Evolutionary conservation across 2,888 invertebrate species (phyloP).

Genomic region (Hololepta plana): DNA sequence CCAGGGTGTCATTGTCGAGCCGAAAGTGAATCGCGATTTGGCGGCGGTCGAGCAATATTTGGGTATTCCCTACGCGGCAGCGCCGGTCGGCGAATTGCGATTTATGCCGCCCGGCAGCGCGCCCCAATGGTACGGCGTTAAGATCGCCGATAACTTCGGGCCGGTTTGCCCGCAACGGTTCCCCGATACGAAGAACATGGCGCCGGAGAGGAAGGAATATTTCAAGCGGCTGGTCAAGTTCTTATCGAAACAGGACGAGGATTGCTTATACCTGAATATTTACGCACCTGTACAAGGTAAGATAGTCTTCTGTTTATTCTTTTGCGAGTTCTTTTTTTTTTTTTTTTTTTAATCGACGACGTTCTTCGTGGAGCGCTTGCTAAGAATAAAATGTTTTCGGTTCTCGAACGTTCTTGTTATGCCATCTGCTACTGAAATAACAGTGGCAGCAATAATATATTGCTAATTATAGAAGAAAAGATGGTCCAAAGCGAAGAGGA

Average conservation of each 20-base stretch:
- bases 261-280: conserved; percentile 84
- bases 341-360: too few relatives aligned
- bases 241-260: conserved; percentile 54
- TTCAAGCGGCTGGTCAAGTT: conserved; percentile 54
- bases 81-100: conserved; percentile 47
- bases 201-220: conserved; percentile 48
- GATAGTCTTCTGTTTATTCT: too few relatives aligned
- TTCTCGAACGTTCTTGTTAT: too few relatives aligned
- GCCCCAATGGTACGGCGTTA: conserved; percentile 57
- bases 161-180: conserved; percentile 78
- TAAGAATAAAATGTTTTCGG: too few relatives aligned
- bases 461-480: too few relatives aligned
- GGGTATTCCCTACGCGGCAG: conserved; percentile 68
- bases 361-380: too few relatives aligned
- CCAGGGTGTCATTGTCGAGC: conserved; percentile 47
- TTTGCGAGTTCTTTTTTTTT: too few relatives aligned
- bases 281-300: conserved; percentile 77
- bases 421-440: too few relatives aligned
- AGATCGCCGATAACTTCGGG: conserved; percentile 48
- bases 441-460: too few relatives aligned
- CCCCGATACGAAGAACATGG: conserved; percentile 46
- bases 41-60: conserved; percentile 54
- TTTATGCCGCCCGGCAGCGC: conserved; percentile 45
- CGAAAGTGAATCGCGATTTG: conserved; percentile 40
- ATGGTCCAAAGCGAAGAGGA: too few relatives aligned